Evolutionary conservation across 2,113 vertebrate species (phyloP).

Genomic region (Brienomyrus brachyistius): DNA sequence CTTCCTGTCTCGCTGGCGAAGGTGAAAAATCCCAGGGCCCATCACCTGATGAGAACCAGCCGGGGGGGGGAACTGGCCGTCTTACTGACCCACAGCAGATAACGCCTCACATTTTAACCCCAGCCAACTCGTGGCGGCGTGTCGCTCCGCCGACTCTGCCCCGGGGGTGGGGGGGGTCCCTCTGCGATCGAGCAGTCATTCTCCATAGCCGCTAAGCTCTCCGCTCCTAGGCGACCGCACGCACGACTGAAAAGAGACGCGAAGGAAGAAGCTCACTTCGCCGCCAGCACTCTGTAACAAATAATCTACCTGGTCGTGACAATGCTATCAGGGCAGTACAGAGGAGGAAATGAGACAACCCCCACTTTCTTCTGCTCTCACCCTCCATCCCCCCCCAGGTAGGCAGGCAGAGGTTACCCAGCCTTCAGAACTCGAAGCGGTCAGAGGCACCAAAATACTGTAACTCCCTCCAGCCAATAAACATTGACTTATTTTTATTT

Average conservation of each 20-base stretch:
- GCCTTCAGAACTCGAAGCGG: neutral
- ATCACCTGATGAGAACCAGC: neutral
- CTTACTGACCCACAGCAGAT: neutral
- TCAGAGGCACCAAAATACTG: neutral
- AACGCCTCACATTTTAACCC: neutral
- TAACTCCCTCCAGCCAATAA: neutral
- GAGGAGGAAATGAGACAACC: neutral
- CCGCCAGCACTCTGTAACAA: neutral
- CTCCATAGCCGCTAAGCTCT: neutral
- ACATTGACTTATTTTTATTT: neutral
- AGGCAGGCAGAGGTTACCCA: neutral
- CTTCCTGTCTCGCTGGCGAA: neutral
- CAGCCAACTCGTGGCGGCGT: neutral
- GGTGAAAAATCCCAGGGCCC: neutral
- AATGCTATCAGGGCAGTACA: neutral
- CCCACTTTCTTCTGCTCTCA: neutral
- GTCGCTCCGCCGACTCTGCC: neutral
- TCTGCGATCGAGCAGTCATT: too few relatives aligned
- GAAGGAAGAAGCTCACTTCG: neutral
- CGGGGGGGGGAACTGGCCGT: neutral
- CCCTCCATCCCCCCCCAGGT: neutral
- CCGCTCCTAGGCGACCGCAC: neutral
- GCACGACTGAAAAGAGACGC: neutral
- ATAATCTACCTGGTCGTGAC: neutral
- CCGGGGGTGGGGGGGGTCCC: neutral